phyloP scores from a whole-genome alignment of 92 coral and sea anemone genomes.

The Siderastrea siderea region DNA sequence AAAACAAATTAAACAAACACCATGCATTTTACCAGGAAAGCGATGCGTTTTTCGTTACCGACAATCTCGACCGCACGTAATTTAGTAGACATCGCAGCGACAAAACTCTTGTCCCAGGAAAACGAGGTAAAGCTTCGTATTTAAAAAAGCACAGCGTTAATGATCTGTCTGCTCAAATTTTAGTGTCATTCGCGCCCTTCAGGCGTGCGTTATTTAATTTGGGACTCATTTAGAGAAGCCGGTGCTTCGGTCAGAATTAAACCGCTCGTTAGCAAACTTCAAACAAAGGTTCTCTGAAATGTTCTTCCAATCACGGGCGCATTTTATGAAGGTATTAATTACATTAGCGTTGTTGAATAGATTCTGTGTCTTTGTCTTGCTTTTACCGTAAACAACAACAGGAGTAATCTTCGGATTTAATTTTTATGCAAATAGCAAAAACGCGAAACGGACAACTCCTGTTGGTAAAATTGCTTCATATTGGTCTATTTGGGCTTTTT shows the following conservation, averaged over 20 bases:
- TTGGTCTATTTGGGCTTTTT: background rate
- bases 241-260: background rate
- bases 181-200: background rate
- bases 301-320: slow-evolving; percentile 2
- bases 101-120: background rate
- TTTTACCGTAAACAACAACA: background rate
- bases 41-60: background rate
- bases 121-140: background rate
- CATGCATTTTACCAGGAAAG: no score
- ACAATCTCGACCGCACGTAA: background rate
- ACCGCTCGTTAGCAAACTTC: slow-evolving; percentile 22
- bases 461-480: background rate
- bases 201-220: background rate
- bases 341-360: slow-evolving; percentile 26
- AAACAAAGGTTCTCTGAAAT: background rate
- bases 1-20: no score
- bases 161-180: background rate
- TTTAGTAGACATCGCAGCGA: background rate
- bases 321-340: slow-evolving; percentile 25
- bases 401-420: background rate
- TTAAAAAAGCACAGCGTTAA: no score
- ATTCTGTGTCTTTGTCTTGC: background rate
- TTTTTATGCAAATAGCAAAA: slow-evolving; percentile 19
- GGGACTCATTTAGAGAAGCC: background rate
- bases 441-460: background rate